These are phyloP conservation scores for Geothlypis trichas DNA, from an alignment of 2,113 vertebrate species.

Conservation along the genomic window DNA sequence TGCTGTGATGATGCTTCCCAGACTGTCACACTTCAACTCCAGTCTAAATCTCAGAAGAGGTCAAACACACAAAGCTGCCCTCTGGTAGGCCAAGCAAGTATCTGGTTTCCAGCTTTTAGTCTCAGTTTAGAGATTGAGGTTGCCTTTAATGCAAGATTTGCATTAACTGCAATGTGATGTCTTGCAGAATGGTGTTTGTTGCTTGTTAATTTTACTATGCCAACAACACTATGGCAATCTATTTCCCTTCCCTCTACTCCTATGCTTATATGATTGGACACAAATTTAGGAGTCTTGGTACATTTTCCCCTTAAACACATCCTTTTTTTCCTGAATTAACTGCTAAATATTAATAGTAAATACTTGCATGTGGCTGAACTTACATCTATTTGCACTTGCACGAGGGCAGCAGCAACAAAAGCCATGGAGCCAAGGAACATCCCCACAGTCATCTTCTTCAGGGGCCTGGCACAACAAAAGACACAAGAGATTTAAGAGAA, in stretches of 20 bases:
- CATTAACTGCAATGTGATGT: neutral
- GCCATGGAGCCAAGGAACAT: constrained; percentile 91
- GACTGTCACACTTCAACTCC: neutral
- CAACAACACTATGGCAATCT: neutral
- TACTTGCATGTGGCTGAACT: constrained; percentile 62
- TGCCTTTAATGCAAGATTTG: neutral
- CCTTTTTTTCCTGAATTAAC: neutral
- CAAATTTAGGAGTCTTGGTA: neutral
- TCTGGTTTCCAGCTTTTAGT: neutral
- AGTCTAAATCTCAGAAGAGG: neutral
- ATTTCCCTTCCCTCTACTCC: neutral
- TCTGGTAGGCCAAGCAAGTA: neutral
- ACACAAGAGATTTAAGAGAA: neutral
- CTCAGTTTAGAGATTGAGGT: neutral
- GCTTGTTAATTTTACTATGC: neutral
- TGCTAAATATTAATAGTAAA: neutral
- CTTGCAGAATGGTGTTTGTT: neutral
- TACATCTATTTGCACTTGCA: constrained; percentile 92
- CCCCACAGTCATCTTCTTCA: constrained; percentile 92
- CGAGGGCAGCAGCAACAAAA: constrained; percentile 86
- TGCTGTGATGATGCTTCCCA: neutral
- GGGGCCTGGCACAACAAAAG: constrained; percentile 73
- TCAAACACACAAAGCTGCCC: neutral
- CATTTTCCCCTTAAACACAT: neutral
- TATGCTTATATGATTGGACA: neutral